A percentile compares a stretch with the other conserved stretches of the same genome.
phyloP scores from a whole-genome alignment of 2,888 invertebrate genomes.

The Eremobia ochroleuca region DNA sequence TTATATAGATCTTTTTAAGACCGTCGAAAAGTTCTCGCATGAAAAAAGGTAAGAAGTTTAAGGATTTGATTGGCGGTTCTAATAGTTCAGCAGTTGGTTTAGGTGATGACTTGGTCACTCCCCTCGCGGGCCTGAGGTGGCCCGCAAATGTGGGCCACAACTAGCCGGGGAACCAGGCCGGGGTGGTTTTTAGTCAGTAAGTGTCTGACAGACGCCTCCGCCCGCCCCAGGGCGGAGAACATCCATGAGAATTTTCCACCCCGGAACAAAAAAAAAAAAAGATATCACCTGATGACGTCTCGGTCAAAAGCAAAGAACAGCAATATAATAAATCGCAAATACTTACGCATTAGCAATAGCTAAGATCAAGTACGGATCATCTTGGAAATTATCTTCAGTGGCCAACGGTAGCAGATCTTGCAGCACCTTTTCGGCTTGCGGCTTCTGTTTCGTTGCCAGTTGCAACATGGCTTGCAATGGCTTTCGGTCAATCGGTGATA shows the following conservation, averaged over 20 bases:
- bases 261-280: background rate
- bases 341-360: constrained; percentile 94
- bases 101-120: background rate
- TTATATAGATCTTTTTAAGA: background rate
- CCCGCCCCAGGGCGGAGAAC: too few relatives aligned
- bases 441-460: constrained; percentile 96
- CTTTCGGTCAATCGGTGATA: constrained; percentile 93
- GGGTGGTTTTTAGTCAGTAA: too few relatives aligned
- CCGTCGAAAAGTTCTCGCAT: background rate
- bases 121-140: background rate
- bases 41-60: background rate
- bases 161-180: too few relatives aligned
- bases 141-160: too few relatives aligned
- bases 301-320: background rate
- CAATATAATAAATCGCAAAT: background rate
- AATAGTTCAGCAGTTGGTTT: background rate
- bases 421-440: constrained; percentile 95
- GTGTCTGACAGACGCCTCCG: background rate
- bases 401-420: constrained; percentile 93
- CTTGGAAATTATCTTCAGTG: constrained; percentile 93
- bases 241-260: background rate
- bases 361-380: constrained; percentile 96
- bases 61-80: background rate
- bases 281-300: background rate
- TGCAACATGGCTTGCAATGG: constrained; percentile 95